Evolutionary conservation across 2,113 vertebrate genomes (phyloP).

Genomic region (Mastomys coucha): DNA sequence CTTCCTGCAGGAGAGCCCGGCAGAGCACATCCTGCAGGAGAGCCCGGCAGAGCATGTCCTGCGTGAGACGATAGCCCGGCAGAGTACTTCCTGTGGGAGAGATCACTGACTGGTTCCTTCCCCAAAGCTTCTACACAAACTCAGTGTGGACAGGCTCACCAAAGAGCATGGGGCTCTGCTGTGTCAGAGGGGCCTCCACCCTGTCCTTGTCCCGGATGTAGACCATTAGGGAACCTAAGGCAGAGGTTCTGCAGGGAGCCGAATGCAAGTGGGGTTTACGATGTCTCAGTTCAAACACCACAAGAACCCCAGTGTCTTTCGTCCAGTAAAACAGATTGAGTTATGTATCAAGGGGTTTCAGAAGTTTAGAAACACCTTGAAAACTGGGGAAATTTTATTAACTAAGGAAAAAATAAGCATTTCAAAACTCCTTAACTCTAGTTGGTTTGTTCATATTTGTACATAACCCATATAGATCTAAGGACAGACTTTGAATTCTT

Average conservation of each 20-base stretch:
- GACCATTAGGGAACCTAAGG: constrained; percentile 83
- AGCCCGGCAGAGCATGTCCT: constrained; percentile 85
- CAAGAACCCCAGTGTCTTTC: constrained; percentile 93
- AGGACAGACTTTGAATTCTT: neutral
- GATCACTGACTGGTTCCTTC: constrained; percentile 86
- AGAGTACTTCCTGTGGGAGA: constrained; percentile 86
- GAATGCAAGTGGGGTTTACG: constrained; percentile 90
- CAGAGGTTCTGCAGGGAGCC: constrained; percentile 86
- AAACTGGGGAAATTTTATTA: constrained; percentile 81
- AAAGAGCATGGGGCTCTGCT: constrained; percentile 88
- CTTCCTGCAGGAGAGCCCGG: constrained; percentile 81
- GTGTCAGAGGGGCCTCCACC: constrained; percentile 85
- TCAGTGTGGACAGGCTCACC: constrained; percentile 88
- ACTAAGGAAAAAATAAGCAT: neutral
- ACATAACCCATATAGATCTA: neutral
- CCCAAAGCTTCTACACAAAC: constrained; percentile 78
- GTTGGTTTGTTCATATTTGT: neutral
- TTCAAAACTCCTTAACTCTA: neutral
- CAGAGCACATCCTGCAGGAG: constrained; percentile 83
- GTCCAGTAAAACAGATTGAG: constrained; percentile 92
- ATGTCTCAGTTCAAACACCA: constrained; percentile 92
- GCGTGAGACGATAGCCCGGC: constrained; percentile 86
- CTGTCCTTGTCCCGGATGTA: constrained; percentile 80
- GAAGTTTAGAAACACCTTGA: constrained; percentile 84
- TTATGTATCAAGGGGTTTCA: constrained; percentile 94